These are phyloP conservation scores for Zaprionus davidi DNA, from an alignment of 1,140 invertebrate species.

Conservation along the genomic window DNA sequence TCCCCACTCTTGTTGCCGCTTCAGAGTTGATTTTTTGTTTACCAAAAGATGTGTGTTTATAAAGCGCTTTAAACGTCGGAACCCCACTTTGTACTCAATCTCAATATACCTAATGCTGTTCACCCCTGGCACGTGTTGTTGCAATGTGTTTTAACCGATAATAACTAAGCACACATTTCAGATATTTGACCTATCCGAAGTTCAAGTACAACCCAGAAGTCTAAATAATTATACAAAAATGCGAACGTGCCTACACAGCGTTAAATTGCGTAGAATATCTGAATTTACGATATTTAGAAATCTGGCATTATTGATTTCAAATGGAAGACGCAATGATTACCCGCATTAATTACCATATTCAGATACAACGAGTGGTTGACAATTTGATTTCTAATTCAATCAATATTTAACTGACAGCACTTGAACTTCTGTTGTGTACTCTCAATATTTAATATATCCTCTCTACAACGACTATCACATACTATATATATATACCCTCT, in stretches of 20 bases:
- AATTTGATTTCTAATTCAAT: constrained; percentile 10
- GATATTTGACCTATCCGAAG: background rate
- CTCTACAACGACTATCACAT: too few species aligned
- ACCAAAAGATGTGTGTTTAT: constrained; percentile 16
- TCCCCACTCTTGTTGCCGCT: background rate
- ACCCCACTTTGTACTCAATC: constrained; percentile 6
- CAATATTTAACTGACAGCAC: constrained; percentile 3
- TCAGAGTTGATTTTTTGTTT: constrained; percentile 4
- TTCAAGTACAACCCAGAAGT: constrained; percentile 20
- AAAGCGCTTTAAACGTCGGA: background rate
- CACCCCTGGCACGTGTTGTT: constrained; percentile 6
- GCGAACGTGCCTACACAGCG: background rate
- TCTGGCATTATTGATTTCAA: background rate
- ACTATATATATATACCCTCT: background rate
- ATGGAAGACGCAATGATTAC: background rate
- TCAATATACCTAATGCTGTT: constrained; percentile 1
- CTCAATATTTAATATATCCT: constrained; percentile 6
- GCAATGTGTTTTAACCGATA: background rate
- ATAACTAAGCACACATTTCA: constrained; percentile 6
- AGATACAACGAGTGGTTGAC: background rate
- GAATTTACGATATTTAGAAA: background rate
- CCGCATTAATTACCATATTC: background rate
- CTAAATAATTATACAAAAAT: background rate
- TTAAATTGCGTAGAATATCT: background rate
- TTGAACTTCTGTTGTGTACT: background rate